Evolutionary conservation across 2,888 invertebrate genomes (phyloP).

Genomic region (Thera britannica): DNA sequence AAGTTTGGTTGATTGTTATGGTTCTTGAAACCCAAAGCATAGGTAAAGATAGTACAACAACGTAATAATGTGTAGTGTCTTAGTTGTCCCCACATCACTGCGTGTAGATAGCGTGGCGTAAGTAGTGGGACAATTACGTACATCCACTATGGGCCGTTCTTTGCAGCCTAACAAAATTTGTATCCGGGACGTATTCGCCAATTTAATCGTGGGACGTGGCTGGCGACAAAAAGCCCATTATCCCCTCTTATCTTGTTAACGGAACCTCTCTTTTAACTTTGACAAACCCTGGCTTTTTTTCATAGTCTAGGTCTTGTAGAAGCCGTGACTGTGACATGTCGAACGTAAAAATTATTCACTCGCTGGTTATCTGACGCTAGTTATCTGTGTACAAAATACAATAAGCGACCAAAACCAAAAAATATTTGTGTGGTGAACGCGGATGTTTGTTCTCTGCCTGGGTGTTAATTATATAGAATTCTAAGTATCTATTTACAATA

Average conservation of each 20-base stretch:
- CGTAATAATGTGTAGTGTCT: background rate
- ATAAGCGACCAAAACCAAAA: too few species aligned
- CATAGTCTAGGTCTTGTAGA: background rate
- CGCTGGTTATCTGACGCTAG: too few species aligned
- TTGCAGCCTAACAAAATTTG: conserved; percentile 59
- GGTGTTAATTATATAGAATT: too few species aligned
- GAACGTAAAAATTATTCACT: background rate
- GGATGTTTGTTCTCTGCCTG: too few species aligned
- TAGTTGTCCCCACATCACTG: conserved; percentile 11
- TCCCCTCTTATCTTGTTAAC: conserved; percentile 74
- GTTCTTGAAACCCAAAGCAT: too few species aligned
- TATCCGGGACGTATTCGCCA: conserved; percentile 61
- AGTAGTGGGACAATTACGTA: conserved; percentile 40
- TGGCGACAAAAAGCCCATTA: conserved; percentile 74
- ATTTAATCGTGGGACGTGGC: conserved; percentile 67
- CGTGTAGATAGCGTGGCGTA: conserved; percentile 29
- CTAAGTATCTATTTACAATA: too few species aligned
- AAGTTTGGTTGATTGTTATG: too few species aligned
- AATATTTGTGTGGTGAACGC: too few species aligned
- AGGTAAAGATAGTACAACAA: too few species aligned
- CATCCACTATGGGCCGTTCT: conserved; percentile 33
- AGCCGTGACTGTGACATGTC: background rate
- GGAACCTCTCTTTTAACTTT: conserved; percentile 72
- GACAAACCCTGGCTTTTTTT: conserved; percentile 59
- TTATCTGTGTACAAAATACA: too few species aligned